phyloP scores from a whole-genome alignment of 2,888 invertebrate species.

The Cordilura impudica region DNA sequence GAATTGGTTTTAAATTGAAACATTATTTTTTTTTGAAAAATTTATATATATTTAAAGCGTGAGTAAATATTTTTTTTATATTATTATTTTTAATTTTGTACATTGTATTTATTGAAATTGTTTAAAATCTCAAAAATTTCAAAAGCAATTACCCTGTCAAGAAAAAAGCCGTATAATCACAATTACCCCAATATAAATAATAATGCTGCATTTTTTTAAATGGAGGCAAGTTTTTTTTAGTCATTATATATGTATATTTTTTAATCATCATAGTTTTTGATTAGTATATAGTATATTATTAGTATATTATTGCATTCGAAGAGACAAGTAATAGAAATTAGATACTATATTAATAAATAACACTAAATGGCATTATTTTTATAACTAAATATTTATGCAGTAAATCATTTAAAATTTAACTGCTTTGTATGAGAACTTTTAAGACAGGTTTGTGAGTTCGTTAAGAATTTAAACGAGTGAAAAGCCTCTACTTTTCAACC shows the following conservation, averaged over 20 bases:
- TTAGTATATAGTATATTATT: too few species aligned
- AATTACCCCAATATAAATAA: too few species aligned
- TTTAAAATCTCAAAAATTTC: not conserved
- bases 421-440: not conserved
- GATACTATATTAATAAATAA: not conserved
- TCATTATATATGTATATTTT: too few species aligned
- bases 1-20: not conserved
- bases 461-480: conserved; percentile 26
- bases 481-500: conserved; percentile 53
- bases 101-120: not conserved
- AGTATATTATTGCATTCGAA: too few species aligned
- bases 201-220: too few species aligned
- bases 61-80: not conserved
- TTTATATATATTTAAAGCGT: not conserved
- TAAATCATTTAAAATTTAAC: not conserved
- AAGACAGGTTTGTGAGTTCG: not conserved
- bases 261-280: too few species aligned
- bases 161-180: too few species aligned
- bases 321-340: too few species aligned
- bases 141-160: not conserved
- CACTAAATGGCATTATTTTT: too few species aligned
- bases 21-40: not conserved
- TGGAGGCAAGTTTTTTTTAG: too few species aligned
- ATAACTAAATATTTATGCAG: not conserved
- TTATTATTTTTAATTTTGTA: not conserved